phyloP scores from a whole-genome alignment of 2,113 vertebrate species.

The Helogale parvula region DNA sequence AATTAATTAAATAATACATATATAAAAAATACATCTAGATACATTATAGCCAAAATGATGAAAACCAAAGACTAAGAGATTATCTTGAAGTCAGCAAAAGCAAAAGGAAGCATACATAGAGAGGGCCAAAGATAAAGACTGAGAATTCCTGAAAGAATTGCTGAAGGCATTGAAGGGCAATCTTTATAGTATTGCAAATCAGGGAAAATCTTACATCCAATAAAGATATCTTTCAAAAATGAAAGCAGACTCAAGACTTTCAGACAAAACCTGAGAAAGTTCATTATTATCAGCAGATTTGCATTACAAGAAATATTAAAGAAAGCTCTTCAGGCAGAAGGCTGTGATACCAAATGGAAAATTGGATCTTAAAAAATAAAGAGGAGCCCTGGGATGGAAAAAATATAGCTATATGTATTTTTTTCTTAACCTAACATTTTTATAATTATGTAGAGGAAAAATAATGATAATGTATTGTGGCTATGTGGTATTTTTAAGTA shows the following conservation, averaged over 20 bases:
- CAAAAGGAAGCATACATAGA: neutral
- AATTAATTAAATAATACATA: neutral
- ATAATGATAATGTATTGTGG: neutral
- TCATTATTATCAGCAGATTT: neutral
- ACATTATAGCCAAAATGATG: neutral
- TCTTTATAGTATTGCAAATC: neutral
- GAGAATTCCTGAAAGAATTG: neutral
- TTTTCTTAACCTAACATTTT: neutral
- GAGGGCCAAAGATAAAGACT: neutral
- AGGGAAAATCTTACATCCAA: neutral
- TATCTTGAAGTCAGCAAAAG: neutral
- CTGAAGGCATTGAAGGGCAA: neutral
- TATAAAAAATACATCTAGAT: neutral
- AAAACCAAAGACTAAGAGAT: neutral
- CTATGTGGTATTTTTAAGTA: neutral
- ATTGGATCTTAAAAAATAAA: neutral
- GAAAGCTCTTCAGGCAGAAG: neutral
- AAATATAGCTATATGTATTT: neutral
- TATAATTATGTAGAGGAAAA: neutral
- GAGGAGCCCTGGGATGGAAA: neutral
- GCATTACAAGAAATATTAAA: slow-evolving; percentile 9
- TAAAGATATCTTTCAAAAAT: neutral
- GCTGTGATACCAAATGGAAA: neutral
- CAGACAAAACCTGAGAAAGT: neutral
- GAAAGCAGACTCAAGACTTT: neutral